These are phyloP conservation scores for Chlorops oryzae DNA, from an alignment of 1,140 invertebrate genomes.

Conservation along the genomic window DNA sequence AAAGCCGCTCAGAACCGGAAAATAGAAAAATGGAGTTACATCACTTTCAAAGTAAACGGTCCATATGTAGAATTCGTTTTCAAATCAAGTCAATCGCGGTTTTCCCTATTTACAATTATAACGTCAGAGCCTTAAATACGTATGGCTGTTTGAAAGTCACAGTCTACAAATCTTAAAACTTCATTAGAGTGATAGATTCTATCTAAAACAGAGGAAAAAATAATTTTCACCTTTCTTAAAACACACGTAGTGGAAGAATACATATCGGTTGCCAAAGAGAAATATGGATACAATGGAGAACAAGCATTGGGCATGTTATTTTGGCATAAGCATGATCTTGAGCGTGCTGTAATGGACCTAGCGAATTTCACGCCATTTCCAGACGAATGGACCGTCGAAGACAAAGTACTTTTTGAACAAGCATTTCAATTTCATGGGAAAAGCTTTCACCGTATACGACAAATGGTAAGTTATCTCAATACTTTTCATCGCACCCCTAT, in stretches of 20 bases:
- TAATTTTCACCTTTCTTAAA: neutral
- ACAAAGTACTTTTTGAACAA: slow-evolving; percentile 96
- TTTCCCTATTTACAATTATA: too few relatives aligned
- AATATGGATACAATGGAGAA: slow-evolving; percentile 96
- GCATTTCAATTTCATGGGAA: slow-evolving; percentile 98
- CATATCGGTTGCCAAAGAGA: slow-evolving; percentile 90
- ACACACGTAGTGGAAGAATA: slow-evolving; percentile 82
- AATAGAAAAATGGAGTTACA: too few relatives aligned
- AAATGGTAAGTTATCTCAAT: slow-evolving; percentile 75
- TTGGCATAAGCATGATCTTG: slow-evolving; percentile 96
- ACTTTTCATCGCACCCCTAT: too few relatives aligned
- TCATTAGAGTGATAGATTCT: too few relatives aligned
- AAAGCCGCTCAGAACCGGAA: too few relatives aligned
- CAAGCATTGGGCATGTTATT: slow-evolving; percentile 96
- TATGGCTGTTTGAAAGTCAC: too few relatives aligned
- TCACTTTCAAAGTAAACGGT: too few relatives aligned
- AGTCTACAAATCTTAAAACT: too few relatives aligned
- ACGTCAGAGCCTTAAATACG: too few relatives aligned
- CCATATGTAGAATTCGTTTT: too few relatives aligned
- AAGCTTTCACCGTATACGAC: slow-evolving; percentile 92
- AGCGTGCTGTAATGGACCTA: slow-evolving; percentile 83
- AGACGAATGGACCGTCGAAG: slow-evolving; percentile 97
- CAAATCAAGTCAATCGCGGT: too few relatives aligned
- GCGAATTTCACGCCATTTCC: slow-evolving; percentile 97
- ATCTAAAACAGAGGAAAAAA: too few relatives aligned